phyloP scores from a whole-genome alignment of 2,888 invertebrate genomes.

The Drosophila mercatorum region DNA sequence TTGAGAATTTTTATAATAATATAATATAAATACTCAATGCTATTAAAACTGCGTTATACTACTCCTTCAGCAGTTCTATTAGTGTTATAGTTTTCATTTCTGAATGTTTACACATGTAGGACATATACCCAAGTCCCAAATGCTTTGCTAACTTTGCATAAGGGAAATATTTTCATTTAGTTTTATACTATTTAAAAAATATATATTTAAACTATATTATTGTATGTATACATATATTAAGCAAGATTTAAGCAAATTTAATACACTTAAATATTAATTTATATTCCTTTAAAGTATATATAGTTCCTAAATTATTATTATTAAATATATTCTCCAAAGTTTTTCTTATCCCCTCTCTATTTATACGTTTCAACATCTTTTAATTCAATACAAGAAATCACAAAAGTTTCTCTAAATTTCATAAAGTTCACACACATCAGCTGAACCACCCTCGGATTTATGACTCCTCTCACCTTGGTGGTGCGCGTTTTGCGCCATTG shows the following conservation, averaged over 20 bases:
- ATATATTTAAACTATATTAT: neutral
- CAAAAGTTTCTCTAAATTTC: neutral
- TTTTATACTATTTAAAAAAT: neutral
- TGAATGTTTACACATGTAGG: too few species aligned
- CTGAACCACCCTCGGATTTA: constrained; percentile 31
- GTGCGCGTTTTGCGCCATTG: constrained; percentile 80
- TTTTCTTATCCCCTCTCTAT: too few species aligned
- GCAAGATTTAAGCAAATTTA: too few species aligned
- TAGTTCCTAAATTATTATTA: neutral
- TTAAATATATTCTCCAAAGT: too few species aligned
- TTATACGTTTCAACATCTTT: neutral
- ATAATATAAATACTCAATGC: too few species aligned
- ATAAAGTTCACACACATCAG: neutral
- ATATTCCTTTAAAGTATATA: too few species aligned
- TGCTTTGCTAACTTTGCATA: neutral
- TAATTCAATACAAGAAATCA: neutral
- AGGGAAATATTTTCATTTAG: neutral
- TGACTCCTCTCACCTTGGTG: constrained; percentile 68
- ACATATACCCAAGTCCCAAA: too few species aligned
- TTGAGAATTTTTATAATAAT: too few species aligned
- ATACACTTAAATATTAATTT: too few species aligned
- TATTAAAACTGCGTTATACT: too few species aligned
- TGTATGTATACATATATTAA: neutral
- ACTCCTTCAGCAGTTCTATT: neutral
- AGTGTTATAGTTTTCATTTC: too few species aligned